Base-by-base conservation (phyloP, 2,888 invertebrate species). In the Athalia rosae region DNA sequence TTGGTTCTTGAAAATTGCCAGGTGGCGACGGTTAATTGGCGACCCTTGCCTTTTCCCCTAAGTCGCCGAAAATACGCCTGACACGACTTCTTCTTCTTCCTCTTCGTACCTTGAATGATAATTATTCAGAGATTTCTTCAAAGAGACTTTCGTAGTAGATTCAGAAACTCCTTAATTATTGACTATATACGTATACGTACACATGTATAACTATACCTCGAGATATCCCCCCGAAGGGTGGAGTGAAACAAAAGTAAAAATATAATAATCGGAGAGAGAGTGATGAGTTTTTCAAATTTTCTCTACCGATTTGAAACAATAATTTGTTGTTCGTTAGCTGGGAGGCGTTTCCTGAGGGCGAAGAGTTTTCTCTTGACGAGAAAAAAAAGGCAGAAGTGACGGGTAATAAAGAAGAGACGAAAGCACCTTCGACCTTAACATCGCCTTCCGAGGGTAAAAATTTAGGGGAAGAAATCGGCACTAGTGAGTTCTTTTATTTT, bases 271-370 rank as follows among this genome's bases (percentile, higher is more conserved):
- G 8, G 8, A 47, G 4, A n/a, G n/a, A n/a, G 50, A 77, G 78
- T 67, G 77, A 79, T 41, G 48, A 3, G 50, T 41, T 11, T 63
- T n/a, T 61, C 15, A 28, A 58, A 47, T 15, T 73, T 73, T 28
- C 59, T 47, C 47, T 58, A 53, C 43, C 73, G 50, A 77, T 45
- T 66, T 7, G n/a, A 73, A 77, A 56, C 56, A 61, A 48, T 53
- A 53, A 74, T 77, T 63, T 77, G 73, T 73, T 77, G 73, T 77
- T 81, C 74, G 82, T 82, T 83, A 85, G 86, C 80, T 83, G 84
- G 83, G 81, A 82, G 64, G 83, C 78, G 77, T 81, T 84, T 80
- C 83, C 81, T 74, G 82, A 81, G 81, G 81, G 79, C 79, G 81
- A 79, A 73, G 83, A 81, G 81, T 56, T 43, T 45, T 48, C 73